Percentiles rank a stretch among this genome's conserved stretches.
Evolutionary conservation across 2,888 invertebrate species (phyloP).

Genomic region (Amblyjoppa fuscipennis): DNA sequence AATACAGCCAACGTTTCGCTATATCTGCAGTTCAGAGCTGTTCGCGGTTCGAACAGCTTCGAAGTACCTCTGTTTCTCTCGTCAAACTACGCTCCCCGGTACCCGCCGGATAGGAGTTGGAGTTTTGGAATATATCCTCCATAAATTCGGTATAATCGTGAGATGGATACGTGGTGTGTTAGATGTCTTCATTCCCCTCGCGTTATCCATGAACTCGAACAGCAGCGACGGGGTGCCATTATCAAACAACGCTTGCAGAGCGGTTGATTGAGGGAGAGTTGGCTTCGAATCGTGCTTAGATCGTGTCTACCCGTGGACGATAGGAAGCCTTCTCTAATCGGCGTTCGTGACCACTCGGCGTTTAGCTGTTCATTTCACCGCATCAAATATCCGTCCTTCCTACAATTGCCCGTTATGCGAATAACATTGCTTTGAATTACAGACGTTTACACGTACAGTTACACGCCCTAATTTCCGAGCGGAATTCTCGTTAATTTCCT

Average conservation of each 20-base stretch:
- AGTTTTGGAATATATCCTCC: not conserved
- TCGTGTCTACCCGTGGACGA: not conserved
- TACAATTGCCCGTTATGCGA: not conserved
- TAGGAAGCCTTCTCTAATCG: conserved; percentile 38
- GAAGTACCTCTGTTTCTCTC: not conserved
- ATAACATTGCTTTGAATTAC: not conserved
- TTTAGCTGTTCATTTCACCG: conserved; percentile 44
- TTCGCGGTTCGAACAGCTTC: not conserved
- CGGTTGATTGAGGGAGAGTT: not conserved
- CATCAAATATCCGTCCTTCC: conserved; percentile 47
- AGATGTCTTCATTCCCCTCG: not conserved
- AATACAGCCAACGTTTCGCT: not conserved
- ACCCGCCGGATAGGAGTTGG: not conserved
- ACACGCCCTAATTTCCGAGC: not conserved
- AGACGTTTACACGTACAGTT: not conserved
- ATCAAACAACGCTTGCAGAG: not conserved
- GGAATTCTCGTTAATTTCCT: not conserved
- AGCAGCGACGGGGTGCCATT: not conserved
- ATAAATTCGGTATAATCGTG: not conserved
- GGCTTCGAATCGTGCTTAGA: conserved; percentile 8
- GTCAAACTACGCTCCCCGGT: not conserved
- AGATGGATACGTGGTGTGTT: not conserved
- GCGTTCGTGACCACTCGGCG: conserved; percentile 34
- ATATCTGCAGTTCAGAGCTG: not conserved
- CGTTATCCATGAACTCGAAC: not conserved